A percentile compares a stretch with the other conserved stretches of the same genome.
Conservation (phyloP, 2,888 invertebrate genomes). For the Archips crataeganus region DNA sequence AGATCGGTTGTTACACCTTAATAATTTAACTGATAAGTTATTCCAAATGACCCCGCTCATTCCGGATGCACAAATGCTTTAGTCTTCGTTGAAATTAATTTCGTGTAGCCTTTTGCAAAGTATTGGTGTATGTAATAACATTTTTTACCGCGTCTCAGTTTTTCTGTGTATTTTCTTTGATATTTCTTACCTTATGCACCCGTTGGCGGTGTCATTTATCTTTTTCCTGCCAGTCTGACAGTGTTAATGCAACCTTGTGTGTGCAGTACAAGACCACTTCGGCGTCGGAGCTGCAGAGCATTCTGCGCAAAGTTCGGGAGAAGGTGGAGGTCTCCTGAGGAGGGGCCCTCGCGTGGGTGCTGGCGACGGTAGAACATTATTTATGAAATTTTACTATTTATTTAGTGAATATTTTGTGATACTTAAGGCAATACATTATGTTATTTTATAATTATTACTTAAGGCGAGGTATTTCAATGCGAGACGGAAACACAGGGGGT, state of each 20-base stretch:
- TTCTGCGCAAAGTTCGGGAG: conserved; percentile 90
- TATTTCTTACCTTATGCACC: no score
- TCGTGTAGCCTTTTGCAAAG: no score
- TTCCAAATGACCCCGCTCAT: no score
- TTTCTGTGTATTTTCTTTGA: no score
- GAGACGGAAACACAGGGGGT: no score
- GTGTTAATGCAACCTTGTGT: not conserved
- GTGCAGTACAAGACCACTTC: conserved; percentile 91
- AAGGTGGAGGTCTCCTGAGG: conserved; percentile 87
- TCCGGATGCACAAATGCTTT: no score
- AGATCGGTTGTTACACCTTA: no score
- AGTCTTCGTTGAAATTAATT: no score
- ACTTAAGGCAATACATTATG: conserved; percentile 16
- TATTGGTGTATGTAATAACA: no score
- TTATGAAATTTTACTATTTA: not conserved
- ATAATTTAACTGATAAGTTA: no score
- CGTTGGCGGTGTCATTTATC: not conserved
- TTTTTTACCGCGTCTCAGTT: no score
- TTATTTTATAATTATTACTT: conserved; percentile 18
- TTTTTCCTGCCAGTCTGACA: not conserved
- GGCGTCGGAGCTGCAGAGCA: conserved; percentile 90
- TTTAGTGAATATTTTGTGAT: conserved; percentile 20
- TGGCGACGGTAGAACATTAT: not conserved
- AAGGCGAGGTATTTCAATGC: no score
- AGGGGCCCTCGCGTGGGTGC: conserved; percentile 78